phyloP scores from a whole-genome alignment of 2,888 invertebrate species.

The Hymenopus coronatus region DNA sequence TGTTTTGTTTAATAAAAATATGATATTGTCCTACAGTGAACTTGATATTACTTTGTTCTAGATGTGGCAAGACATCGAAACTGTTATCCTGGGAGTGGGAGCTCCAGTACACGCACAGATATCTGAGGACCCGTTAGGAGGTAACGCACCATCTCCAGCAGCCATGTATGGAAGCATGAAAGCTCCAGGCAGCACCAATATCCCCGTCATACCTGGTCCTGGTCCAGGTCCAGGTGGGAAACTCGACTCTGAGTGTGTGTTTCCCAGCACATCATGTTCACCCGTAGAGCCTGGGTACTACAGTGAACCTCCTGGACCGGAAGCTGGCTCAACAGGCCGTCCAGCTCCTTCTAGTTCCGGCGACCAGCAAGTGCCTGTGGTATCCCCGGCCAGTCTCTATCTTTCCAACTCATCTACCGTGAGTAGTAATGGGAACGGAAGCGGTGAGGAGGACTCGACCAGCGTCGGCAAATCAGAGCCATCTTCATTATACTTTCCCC shows the following conservation, averaged over 20 bases:
- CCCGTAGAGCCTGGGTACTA: slow-evolving; percentile 33
- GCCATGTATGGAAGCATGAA: slow-evolving; percentile 9
- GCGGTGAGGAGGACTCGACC: slow-evolving; percentile 15
- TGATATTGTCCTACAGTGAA: neutral
- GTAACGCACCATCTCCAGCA: slow-evolving; percentile 9
- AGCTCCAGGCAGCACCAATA: neutral
- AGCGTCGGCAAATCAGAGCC: slow-evolving; percentile 10
- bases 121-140: slow-evolving; percentile 31
- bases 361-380: slow-evolving; percentile 35
- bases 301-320: slow-evolving; percentile 21
- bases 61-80: slow-evolving; percentile 47
- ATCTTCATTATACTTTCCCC: slow-evolving; percentile 28
- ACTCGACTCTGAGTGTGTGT: slow-evolving; percentile 26
- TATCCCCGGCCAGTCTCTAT: slow-evolving; percentile 26
- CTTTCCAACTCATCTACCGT: slow-evolving; percentile 5
- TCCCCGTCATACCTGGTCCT: slow-evolving; percentile 33
- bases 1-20: neutral
- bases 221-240: slow-evolving; percentile 38
- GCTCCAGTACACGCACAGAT: slow-evolving; percentile 34
- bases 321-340: neutral
- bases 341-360: slow-evolving; percentile 14
- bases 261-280: slow-evolving; percentile 22
- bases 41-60: slow-evolving; percentile 34
- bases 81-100: slow-evolving; percentile 42
- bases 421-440: neutral